Base-by-base conservation (phyloP, 2,113 vertebrate species). In the Columbina picui region DNA sequence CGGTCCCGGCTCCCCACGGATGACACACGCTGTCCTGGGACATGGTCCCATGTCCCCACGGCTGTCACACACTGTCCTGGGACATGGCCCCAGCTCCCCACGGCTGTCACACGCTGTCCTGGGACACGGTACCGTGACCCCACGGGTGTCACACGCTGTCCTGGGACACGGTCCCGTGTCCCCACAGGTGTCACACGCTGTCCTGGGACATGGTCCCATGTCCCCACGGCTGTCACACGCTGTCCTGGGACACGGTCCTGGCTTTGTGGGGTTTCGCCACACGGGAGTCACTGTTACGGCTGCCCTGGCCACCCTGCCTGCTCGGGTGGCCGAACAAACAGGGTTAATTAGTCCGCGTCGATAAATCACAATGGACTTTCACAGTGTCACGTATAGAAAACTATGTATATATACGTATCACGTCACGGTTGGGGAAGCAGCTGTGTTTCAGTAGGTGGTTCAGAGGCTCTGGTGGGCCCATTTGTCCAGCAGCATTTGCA, bases 1-100 rank as follows among this genome's bases (percentile, higher is more conserved):
- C 0, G 0, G 50, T 73, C 36, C 86, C 0, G 2, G 1, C 34
- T 45, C n/a, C n/a, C n/a, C n/a, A n/a, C n/a, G n/a, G 39, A 10
- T 39, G 39, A 5, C 39, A 39, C 39, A 12, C 39, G 39, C 39
- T 39, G 39, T 12, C 39, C 39, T 11, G 39, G 39, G 39, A 39
- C 39, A n/a, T 0, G 0, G 50, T 73, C 36, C 86, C n/a, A n/a
- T n/a, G n/a, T n/a, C n/a, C n/a, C n/a, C n/a, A n/a, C n/a, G n/a
- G 39, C 39, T 39, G 39, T 12, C 39, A 39, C 39, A 12, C 39
- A 12, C 39, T 39, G 39, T 12, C 39, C 39, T 11, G 39, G 39
- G 39, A 39, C 39, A n/a, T 0, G 0, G 50, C 77, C 36, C 86
- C n/a, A n/a, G n/a, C n/a, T n/a, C n/a, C n/a, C n/a, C n/a, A n/a